phyloP scores from a whole-genome alignment of 2,113 vertebrate genomes.

The Paratilapia polleni region DNA sequence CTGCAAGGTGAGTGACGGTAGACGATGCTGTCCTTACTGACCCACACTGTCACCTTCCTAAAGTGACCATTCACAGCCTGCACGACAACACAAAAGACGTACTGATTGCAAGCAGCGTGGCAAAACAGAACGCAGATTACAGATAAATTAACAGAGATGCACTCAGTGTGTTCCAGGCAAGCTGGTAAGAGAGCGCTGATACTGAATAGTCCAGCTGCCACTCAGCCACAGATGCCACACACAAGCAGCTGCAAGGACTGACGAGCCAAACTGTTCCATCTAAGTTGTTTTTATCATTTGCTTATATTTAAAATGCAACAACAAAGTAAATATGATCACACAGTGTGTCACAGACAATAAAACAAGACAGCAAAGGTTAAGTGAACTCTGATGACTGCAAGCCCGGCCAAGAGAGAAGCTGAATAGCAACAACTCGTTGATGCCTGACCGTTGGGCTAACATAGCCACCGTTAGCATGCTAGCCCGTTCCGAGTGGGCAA shows the following conservation, averaged over 20 bases:
- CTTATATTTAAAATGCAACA: neutral
- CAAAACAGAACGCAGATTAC: neutral
- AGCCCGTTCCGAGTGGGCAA: constrained; percentile 59
- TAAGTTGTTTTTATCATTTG: constrained; percentile 33
- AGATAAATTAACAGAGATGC: neutral
- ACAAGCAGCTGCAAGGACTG: constrained; percentile 31
- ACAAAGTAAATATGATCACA: neutral
- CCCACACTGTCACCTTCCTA: constrained; percentile 80
- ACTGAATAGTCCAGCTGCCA: constrained; percentile 17
- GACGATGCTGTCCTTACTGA: constrained; percentile 79
- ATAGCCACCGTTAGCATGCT: constrained; percentile 71
- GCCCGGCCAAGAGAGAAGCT: constrained; percentile 31
- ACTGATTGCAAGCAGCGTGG: neutral
- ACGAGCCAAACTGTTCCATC: constrained; percentile 38
- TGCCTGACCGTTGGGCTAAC: constrained; percentile 64
- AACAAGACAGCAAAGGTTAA: neutral
- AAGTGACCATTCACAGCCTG: constrained; percentile 82
- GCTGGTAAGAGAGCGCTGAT: neutral
- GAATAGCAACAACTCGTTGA: constrained; percentile 71
- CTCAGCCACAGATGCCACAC: constrained; percentile 21
- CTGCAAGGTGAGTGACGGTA: constrained; percentile 77
- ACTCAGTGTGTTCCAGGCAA: neutral
- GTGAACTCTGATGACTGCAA: neutral
- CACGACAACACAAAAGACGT: constrained; percentile 27
- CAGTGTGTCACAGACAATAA: neutral